Evolutionary conservation across 2,888 invertebrate genomes (phyloP), one percentile per base, ranked within the genome.

Genomic region (Chymomyza amoena): DNA sequence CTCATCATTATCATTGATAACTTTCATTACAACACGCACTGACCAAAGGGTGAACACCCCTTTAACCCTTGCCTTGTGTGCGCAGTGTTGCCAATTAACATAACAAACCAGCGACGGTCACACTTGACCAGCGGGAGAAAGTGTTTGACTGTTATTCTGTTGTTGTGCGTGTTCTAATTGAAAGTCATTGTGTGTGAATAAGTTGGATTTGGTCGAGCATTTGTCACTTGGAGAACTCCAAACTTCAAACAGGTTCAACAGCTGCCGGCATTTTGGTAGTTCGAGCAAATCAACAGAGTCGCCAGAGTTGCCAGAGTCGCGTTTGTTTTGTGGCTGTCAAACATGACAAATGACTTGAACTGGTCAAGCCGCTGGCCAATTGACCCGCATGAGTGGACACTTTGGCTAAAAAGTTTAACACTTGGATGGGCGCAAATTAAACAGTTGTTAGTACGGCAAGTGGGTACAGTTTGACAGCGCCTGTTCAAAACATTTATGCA

Each of bases 161-260:
- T 59, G 54, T 15, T 68, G 56, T 39, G 63, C 62, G n/a, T n/a
- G 50, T 32, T 63, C 80, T 82, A 88, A 88, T 87, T 88, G 82
- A 88, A 88, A 88, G 87, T 85, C 87, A 85, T 88, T 76, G 83
- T 76, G 84, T 68, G 76, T 71, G 64, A 87, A 77, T 84, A 78
- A 81, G 62, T 66, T 68, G 70, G 69, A 68, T 77, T 78, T 80
- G 69, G 69, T 70, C 6, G 16, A 73, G 69, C 72, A 77, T 78
- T 85, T 86, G 81, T 84, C 76, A 74, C 73, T 64, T 62, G 52
- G 71, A 56, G 59, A 20, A 56, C 56, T 59, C 56, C 10, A n/a
- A 64, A 69, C 73, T 73, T 78, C 75, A 87, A 88, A 83, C 88
- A 84, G 87, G 84, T 80, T 78, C 66, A 56, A 62, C 87, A 84